phyloP scores from a whole-genome alignment of 2,113 vertebrate genomes.

The Bos javanicus region DNA sequence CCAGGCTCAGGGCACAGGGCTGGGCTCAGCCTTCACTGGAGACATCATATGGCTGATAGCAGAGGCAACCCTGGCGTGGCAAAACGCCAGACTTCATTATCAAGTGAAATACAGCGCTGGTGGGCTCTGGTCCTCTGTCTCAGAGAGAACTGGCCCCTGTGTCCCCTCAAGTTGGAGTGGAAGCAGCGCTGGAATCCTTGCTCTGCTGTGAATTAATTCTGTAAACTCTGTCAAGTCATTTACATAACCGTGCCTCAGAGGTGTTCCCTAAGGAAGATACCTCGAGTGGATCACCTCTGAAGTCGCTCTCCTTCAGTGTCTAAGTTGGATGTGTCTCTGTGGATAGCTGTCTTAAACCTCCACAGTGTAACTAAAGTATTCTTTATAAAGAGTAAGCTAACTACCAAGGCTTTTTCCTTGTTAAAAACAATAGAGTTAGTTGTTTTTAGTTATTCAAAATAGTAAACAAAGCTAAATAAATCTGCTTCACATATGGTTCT shows the following conservation, averaged over 20 bases:
- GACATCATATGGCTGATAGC: neutral
- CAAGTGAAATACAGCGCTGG: neutral
- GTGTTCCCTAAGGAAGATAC: neutral
- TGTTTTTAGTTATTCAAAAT: neutral
- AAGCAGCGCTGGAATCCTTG: neutral
- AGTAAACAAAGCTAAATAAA: neutral
- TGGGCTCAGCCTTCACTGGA: neutral
- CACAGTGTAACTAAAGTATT: neutral
- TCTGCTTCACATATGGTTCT: neutral
- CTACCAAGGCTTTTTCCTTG: neutral
- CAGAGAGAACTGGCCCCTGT: neutral
- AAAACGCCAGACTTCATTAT: neutral
- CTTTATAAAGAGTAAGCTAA: neutral
- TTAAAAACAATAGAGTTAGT: neutral
- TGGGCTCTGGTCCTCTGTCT: neutral
- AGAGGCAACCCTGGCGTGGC: neutral
- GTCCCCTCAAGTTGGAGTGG: too few species aligned
- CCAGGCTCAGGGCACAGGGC: neutral
- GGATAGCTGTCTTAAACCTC: neutral
- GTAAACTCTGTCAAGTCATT: neutral
- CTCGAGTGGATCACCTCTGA: neutral
- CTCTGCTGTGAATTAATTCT: neutral
- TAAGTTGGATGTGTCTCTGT: neutral
- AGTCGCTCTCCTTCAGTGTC: neutral
- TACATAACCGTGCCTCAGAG: neutral